phyloP scores from a whole-genome alignment of 2,888 invertebrate species.

The Anagyrus pseudococci region DNA sequence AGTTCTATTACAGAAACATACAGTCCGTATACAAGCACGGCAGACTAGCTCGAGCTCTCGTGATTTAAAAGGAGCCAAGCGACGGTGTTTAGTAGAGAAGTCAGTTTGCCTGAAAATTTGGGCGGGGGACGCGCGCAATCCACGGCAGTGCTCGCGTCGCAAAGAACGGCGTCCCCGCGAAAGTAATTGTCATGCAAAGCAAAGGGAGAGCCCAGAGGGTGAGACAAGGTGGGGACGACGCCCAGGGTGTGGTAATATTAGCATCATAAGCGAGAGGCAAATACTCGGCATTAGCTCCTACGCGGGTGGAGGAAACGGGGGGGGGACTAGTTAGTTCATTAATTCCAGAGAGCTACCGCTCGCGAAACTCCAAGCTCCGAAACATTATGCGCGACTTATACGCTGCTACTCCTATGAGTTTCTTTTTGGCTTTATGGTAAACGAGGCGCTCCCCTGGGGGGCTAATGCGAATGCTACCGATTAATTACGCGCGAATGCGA shows the following conservation, averaged over 20 bases:
- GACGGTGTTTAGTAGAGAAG: no score
- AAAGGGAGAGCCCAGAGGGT: constrained; percentile 41
- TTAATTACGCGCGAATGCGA: no score
- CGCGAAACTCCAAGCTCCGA: constrained; percentile 36
- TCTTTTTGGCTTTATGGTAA: no score
- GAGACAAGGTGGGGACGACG: background rate
- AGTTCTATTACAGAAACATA: no score
- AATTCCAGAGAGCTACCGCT: constrained; percentile 43
- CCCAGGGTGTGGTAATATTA: constrained; percentile 50
- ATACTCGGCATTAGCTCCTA: constrained; percentile 51
- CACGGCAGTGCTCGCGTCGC: background rate
- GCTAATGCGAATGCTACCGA: no score
- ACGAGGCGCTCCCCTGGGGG: no score
- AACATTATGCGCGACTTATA: constrained; percentile 39
- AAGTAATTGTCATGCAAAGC: constrained; percentile 59
- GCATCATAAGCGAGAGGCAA: constrained; percentile 57
- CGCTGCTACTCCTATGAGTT: background rate
- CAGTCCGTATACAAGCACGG: no score
- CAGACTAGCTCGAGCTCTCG: no score
- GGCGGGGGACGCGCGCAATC: no score
- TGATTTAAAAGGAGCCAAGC: no score
- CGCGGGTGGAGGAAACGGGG: no score
- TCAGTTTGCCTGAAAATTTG: no score
- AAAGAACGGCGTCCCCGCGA: constrained; percentile 10
- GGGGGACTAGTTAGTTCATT: constrained; percentile 56